Percentiles rank a stretch among this genome's conserved stretches.
Evolutionary conservation across 2,113 vertebrate genomes (phyloP).

Genomic region (Condylura cristata): DNA sequence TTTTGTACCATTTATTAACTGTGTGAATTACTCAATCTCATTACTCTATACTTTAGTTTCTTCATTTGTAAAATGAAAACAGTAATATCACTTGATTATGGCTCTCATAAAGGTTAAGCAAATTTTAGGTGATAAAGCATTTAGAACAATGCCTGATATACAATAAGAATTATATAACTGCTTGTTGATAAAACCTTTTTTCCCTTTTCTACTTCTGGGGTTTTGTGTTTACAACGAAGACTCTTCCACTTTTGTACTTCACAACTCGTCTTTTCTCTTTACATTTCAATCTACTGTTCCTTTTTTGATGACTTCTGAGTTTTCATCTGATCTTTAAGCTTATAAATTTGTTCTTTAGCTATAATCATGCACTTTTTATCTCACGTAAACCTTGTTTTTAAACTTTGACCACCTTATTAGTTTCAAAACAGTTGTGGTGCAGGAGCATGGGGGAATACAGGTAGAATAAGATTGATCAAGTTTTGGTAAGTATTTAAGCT

Average conservation of each 20-base stretch:
- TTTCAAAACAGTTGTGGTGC: neutral
- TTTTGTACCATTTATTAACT: neutral
- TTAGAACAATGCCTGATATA: neutral
- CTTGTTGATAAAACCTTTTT: neutral
- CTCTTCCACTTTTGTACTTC: neutral
- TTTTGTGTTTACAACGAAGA: neutral
- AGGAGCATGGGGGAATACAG: neutral
- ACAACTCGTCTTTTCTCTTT: neutral
- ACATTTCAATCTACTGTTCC: neutral
- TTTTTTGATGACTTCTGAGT: neutral
- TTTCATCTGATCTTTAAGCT: neutral
- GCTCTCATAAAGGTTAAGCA: constrained; percentile 1
- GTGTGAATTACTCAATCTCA: neutral
- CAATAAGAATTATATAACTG: neutral
- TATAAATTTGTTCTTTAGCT: neutral
- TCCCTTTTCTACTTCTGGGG: neutral
- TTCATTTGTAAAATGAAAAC: neutral
- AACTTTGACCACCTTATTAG: neutral
- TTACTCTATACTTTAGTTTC: neutral
- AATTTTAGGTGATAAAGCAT: neutral
- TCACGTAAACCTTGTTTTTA: neutral
- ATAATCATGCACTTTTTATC: neutral
- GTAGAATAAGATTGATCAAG: neutral
- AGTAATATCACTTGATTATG: neutral
- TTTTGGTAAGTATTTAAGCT: neutral